Percentiles rank a stretch among this genome's conserved stretches.
These are phyloP conservation scores for Oryzias sinensis DNA, from an alignment of 2,797 vertebrate species.

Conservation along the genomic window DNA sequence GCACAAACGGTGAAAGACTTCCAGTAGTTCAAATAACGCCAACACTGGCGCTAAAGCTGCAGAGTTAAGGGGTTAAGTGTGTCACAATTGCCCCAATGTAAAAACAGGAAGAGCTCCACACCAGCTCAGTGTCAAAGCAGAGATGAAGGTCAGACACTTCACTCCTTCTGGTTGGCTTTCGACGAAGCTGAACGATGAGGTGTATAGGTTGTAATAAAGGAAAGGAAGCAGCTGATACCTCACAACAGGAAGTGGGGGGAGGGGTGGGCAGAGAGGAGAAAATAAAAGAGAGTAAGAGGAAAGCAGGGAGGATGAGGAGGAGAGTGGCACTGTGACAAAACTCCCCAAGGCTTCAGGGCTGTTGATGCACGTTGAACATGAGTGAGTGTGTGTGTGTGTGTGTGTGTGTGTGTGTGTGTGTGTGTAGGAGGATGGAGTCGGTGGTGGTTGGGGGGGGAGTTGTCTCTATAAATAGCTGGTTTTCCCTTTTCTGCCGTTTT, in stretches of 20 bases:
- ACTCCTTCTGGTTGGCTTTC: no score
- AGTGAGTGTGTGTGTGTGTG: constrained; percentile 28
- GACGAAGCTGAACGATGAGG: neutral
- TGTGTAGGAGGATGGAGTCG: constrained; percentile 22
- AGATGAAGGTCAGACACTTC: no score
- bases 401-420: constrained; percentile 27
- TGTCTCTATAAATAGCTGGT: constrained; percentile 71
- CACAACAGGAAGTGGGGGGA: constrained; percentile 36
- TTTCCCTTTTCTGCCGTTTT: constrained; percentile 50
- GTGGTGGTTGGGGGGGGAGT: neutral
- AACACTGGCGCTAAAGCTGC: no score
- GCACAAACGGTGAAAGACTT: no score
- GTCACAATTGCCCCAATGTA: no score
- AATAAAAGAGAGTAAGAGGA: constrained; percentile 7
- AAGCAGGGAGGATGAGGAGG: constrained; percentile 14
- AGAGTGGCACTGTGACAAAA: constrained; percentile 38
- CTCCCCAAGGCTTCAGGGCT: constrained; percentile 40
- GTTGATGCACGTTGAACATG: constrained; percentile 2
- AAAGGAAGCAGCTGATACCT: constrained; percentile 45
- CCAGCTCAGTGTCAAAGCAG: no score
- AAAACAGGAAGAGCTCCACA: no score
- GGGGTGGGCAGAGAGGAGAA: constrained; percentile 1
- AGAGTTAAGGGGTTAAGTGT: no score
- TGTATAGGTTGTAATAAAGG: neutral
- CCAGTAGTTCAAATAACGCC: no score